These are phyloP conservation scores for Tigriopus japonicus DNA, from an alignment of 1,140 invertebrate genomes.

Conservation along the genomic window DNA sequence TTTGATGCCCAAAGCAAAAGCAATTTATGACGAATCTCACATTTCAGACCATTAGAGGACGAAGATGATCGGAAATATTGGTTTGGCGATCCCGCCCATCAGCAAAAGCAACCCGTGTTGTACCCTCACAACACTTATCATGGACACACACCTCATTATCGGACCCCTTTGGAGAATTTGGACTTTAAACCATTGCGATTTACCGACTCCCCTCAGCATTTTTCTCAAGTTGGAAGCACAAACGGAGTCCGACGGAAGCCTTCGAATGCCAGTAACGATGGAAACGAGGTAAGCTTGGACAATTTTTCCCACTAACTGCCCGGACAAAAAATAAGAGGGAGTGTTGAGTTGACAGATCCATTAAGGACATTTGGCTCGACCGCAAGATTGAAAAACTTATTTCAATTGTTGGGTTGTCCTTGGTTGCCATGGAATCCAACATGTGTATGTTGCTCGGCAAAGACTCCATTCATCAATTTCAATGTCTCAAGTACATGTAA, in stretches of 20 bases:
- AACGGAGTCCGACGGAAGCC: slow-evolving; percentile 16
- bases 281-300: too few species aligned
- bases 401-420: too few species aligned
- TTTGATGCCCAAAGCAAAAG: too few species aligned
- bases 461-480: too few species aligned
- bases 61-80: slow-evolving; percentile 26
- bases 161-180: slow-evolving; percentile 37
- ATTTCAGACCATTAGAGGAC: slow-evolving; percentile 22
- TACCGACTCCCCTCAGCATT: slow-evolving; percentile 51
- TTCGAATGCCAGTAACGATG: slow-evolving; percentile 1
- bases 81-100: slow-evolving; percentile 17
- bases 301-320: too few species aligned
- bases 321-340: too few species aligned
- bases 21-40: not conserved
- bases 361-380: too few species aligned
- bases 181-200: slow-evolving; percentile 41
- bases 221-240: slow-evolving; percentile 10
- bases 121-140: slow-evolving; percentile 78
- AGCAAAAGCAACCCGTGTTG: slow-evolving; percentile 17
- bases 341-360: too few species aligned
- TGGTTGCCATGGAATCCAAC: too few species aligned
- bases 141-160: slow-evolving; percentile 53
- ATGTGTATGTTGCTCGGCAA: too few species aligned
- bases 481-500: too few species aligned
- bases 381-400: too few species aligned